These are phyloP conservation scores for Acridotheres tristis DNA, from an alignment of 2,797 vertebrate genomes.

Conservation along the genomic window DNA sequence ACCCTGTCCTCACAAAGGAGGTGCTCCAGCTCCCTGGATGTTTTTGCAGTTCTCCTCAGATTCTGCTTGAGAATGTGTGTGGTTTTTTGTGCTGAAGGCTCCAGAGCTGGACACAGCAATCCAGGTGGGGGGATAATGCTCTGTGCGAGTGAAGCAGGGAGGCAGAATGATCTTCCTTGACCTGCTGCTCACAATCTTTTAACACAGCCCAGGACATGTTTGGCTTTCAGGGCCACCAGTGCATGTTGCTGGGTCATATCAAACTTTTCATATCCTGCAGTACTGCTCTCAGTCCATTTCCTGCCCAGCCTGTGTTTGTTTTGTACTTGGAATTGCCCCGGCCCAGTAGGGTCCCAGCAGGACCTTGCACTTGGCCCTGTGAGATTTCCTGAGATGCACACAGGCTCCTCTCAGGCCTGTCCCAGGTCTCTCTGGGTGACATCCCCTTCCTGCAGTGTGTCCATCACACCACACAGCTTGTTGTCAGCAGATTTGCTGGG, in stretches of 20 bases:
- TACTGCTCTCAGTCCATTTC: neutral
- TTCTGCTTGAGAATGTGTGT: neutral
- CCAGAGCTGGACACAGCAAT: neutral
- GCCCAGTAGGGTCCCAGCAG: neutral
- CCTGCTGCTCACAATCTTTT: neutral
- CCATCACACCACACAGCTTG: neutral
- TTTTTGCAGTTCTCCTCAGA: neutral
- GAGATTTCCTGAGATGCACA: neutral
- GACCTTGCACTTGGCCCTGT: neutral
- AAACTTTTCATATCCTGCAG: neutral
- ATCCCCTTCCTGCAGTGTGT: neutral
- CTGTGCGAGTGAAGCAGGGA: neutral
- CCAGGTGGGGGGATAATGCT: neutral
- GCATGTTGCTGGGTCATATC: rapidly evolving
- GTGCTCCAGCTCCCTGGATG: neutral
- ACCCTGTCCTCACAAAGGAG: neutral
- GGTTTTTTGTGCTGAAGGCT: neutral
- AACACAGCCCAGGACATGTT: neutral
- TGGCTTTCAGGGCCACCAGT: neutral
- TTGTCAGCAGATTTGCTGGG: neutral
- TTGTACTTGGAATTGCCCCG: neutral
- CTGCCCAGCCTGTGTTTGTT: neutral
- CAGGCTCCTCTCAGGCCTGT: neutral
- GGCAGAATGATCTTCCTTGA: neutral
- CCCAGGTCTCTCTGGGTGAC: neutral